Evolutionary conservation across 2,113 vertebrate species (phyloP).

Genomic region (Labeo catla): DNA sequence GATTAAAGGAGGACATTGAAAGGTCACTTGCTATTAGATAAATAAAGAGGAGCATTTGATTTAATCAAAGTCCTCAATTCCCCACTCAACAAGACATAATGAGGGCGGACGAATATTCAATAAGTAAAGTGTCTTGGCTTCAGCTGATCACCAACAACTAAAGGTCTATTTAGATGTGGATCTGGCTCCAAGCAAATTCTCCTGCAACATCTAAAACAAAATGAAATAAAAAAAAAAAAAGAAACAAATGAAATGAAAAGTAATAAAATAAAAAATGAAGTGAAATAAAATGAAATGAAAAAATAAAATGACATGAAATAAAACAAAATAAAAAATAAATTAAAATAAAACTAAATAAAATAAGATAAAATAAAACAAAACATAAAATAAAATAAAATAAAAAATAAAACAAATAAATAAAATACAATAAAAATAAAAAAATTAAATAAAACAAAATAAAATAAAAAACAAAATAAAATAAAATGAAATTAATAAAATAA

Average conservation of each 20-base stretch:
- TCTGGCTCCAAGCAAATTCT: neutral
- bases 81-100: constrained; percentile 7
- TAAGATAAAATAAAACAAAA: too few relatives aligned
- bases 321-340: too few relatives aligned
- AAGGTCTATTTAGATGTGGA: neutral
- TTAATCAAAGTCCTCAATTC: neutral
- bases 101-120: neutral
- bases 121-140: neutral
- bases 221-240: neutral
- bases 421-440: neutral
- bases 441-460: too few relatives aligned
- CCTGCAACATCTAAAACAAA: neutral
- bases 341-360: too few relatives aligned
- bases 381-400: too few relatives aligned
- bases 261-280: too few relatives aligned
- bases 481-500: too few relatives aligned
- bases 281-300: too few relatives aligned
- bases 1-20: neutral
- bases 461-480: too few relatives aligned
- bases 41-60: neutral
- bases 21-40: constrained; percentile 17
- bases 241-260: too few relatives aligned
- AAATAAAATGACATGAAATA: too few relatives aligned
- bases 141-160: neutral
- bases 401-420: too few relatives aligned